Evolutionary conservation across 2,888 invertebrate species (phyloP).

Genomic region (Anoplius nigerrimus): DNA sequence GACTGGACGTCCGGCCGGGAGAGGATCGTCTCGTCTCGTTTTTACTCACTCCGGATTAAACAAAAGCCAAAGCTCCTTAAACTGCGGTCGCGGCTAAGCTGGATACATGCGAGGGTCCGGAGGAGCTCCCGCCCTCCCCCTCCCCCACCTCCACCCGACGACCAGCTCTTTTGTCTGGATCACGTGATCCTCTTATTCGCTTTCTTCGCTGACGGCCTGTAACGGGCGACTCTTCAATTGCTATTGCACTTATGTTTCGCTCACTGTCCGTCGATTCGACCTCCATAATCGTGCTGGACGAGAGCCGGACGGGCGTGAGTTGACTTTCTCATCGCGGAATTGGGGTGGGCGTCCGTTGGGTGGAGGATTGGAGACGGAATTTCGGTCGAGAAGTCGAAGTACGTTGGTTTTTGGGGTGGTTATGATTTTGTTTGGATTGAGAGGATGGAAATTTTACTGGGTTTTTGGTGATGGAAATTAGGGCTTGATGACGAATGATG

Average conservation of each 20-base stretch:
- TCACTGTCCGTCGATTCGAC: not conserved
- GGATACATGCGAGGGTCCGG: slow-evolving; percentile 72
- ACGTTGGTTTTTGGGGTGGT: no score
- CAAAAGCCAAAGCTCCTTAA: slow-evolving; percentile 74
- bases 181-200: slow-evolving; percentile 68
- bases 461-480: no score
- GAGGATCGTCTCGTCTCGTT: slow-evolving; percentile 59
- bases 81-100: slow-evolving; percentile 74
- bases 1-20: slow-evolving; percentile 38
- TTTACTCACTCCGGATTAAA: slow-evolving; percentile 72
- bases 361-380: no score
- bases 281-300: no score
- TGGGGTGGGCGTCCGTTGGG: no score
- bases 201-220: slow-evolving; percentile 45
- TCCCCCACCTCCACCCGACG: slow-evolving; percentile 50
- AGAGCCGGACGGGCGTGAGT: no score
- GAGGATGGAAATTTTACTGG: no score
- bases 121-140: slow-evolving; percentile 9
- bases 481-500: no score
- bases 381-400: no score
- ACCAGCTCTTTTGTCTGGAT: slow-evolving; percentile 72
- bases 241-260: slow-evolving; percentile 36
- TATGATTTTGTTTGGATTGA: no score
- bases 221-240: slow-evolving; percentile 3
- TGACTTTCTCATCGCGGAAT: no score